These are phyloP conservation scores for Xiphydria camelus DNA, from an alignment of 2,888 invertebrate species.

Conservation along the genomic window DNA sequence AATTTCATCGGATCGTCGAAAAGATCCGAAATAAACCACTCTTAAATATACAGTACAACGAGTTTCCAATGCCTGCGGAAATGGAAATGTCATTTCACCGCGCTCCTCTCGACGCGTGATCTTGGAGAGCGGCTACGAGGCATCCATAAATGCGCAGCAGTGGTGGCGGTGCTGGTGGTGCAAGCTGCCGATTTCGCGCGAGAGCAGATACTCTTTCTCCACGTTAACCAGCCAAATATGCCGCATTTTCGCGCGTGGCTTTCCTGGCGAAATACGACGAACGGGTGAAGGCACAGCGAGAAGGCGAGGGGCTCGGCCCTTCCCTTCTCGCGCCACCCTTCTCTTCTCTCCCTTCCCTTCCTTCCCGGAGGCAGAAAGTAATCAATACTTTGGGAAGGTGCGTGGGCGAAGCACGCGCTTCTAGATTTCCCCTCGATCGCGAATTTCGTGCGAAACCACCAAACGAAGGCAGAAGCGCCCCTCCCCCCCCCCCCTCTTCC, in stretches of 20 bases:
- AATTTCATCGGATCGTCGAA: too few species aligned
- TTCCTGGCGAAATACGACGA: slow-evolving; percentile 15
- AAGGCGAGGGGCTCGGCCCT: slow-evolving; percentile 19
- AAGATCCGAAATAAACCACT: too few species aligned
- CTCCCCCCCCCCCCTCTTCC: neutral
- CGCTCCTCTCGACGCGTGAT: too few species aligned
- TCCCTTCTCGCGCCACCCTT: slow-evolving; percentile 2
- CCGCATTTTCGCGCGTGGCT: slow-evolving; percentile 49
- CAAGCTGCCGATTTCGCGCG: too few species aligned
- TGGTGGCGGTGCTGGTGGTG: too few species aligned
- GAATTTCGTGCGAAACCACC: slow-evolving; percentile 5
- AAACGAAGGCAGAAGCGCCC: neutral
- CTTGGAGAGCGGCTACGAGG: too few species aligned
- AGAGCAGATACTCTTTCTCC: too few species aligned
- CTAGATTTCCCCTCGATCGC: neutral
- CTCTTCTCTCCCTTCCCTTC: slow-evolving; percentile 13
- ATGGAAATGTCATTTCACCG: too few species aligned
- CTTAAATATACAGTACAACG: too few species aligned
- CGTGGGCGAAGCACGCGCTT: slow-evolving; percentile 36
- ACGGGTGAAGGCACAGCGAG: slow-evolving; percentile 1
- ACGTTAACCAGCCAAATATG: slow-evolving; percentile 41
- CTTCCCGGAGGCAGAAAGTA: slow-evolving; percentile 40
- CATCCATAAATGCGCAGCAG: too few species aligned
- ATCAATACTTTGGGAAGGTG: slow-evolving; percentile 54
- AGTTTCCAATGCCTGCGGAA: too few species aligned